Conservation (phyloP, 2,113 vertebrate species). For the Montifringilla adamsi region DNA sequence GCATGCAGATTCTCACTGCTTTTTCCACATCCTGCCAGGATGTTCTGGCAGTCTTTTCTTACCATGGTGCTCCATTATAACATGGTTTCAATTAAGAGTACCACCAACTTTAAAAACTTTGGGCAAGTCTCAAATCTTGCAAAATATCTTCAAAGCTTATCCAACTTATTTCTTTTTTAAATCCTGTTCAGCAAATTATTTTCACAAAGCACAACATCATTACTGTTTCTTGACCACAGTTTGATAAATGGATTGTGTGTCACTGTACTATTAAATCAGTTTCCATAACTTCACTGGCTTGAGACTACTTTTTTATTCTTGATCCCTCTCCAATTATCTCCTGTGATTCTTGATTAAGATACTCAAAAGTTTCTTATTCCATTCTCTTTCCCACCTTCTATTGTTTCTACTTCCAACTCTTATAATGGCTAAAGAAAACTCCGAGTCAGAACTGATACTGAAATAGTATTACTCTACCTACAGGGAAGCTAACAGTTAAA, state of each 20-base stretch:
- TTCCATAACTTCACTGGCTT: not conserved
- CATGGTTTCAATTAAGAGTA: not conserved
- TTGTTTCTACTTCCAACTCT: not conserved
- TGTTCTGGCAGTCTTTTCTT: not conserved
- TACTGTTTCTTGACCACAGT: not conserved
- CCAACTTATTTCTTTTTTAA: not conserved
- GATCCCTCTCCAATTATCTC: not conserved
- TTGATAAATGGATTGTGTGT: not conserved
- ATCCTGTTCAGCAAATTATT: not conserved
- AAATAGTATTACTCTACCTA: not conserved
- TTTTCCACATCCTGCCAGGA: not conserved
- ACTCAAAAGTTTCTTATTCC: not conserved
- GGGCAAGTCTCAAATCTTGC: not conserved
- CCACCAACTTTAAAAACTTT: not conserved
- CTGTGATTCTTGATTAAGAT: not conserved
- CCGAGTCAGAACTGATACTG: not conserved
- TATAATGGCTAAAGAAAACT: not conserved
- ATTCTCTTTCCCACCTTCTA: not conserved
- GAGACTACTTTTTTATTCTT: not conserved
- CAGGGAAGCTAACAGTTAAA: not conserved
- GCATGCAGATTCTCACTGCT: not conserved
- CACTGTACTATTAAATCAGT: not conserved
- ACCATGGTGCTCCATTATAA: not conserved
- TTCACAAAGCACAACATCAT: not conserved
- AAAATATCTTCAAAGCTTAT: not conserved